Base-by-base conservation (phyloP, 2,888 invertebrate species). In the Abscondita cerata region DNA sequence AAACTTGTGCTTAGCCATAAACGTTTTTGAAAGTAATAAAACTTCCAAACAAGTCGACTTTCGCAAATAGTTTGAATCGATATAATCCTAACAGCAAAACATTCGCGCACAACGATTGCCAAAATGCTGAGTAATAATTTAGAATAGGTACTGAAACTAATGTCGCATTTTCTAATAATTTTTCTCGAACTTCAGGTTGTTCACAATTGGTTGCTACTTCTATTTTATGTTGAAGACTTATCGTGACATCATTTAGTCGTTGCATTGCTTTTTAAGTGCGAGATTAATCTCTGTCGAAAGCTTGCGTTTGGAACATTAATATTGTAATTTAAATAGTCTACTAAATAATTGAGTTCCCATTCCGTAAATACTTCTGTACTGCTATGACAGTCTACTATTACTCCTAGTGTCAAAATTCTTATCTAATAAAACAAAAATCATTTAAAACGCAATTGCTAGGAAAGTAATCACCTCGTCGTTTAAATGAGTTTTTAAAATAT, bases 361-460 rank as follows among this genome's bases (percentile, higher is more conserved):
- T 74, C 58, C 0, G 83, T 76, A 66, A 91, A 86, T 9, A 81
- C 68, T 74, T 92, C 90, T 1, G 93, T 92, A 1, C 86, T 86
- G 76, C 90, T 91, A 52, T 87, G 88, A 0, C 87, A 89, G 72
- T 93, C 92, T 52, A 90, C 87, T 31, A 95, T 77, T 15, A 93
- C 79, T 0, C 87, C 85, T 51, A 93, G 81, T 0, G 88, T 85
- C 66, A 89, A 83, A 5, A 92, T 80, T 19, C 93, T 84, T 1
- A 89, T 85, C 87, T 93, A 64, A n/a, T n/a, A n/a, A n/a, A n/a
- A n/a, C n/a, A n/a, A n/a, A n/a, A n/a, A n/a, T n/a, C n/a, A n/a
- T n/a, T n/a, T n/a, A n/a, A n/a, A n/a, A n/a, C n/a, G n/a, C n/a
- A n/a, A n/a, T n/a, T n/a, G n/a, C n/a, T n/a, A n/a, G n/a, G n/a